Base-by-base conservation (phyloP, 2,888 invertebrate genomes). In the Hemistola chrysoprasaria region DNA sequence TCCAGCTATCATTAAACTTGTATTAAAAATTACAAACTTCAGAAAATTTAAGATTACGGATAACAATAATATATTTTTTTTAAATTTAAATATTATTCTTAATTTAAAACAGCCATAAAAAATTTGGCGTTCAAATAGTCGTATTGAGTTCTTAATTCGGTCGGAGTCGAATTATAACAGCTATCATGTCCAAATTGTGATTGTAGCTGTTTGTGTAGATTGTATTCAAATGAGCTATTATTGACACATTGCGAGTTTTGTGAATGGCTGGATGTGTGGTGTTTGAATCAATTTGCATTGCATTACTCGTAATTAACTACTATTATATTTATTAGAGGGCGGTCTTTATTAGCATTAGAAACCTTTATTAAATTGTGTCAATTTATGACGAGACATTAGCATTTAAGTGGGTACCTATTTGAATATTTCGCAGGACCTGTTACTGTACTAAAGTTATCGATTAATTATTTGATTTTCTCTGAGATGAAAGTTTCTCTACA, bases 191-290 rank as follows among this genome's bases (percentile, higher is more conserved):
- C 11, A 33, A 10, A 10, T 38, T 38, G 26, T 45, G 36, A 36
- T 34, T 40, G 40, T 27, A 25, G 23, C 47, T 38, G 39, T 46
- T 43, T 40, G 38, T 36, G 36, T 29, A 37, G 43, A 80, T 79
- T 80, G 75, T 78, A 79, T 80, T 78, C 72, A 78, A 80, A 81
- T 78, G 62, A 77, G 70, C 67, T 65, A 71, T 70, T 72, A 71
- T 62, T 61, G 71, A 70, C 68, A 69, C 59, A 38, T 66, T 69
- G 59, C 56, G 46, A 70, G 67, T 78, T 78, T 80, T 66, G 74
- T 78, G 71, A 78, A 76, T 65, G 64, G 63, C 54, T 52, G 62
- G 71, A 75, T 77, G 78, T 76, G 75, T 78, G 76, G 54, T 48
- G 43, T 50, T 54, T 61, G 81, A 75, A 80, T 81, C 69, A 65